Conservation (phyloP, 1,140 invertebrate genomes). For the Drosophila truncata region DNA sequence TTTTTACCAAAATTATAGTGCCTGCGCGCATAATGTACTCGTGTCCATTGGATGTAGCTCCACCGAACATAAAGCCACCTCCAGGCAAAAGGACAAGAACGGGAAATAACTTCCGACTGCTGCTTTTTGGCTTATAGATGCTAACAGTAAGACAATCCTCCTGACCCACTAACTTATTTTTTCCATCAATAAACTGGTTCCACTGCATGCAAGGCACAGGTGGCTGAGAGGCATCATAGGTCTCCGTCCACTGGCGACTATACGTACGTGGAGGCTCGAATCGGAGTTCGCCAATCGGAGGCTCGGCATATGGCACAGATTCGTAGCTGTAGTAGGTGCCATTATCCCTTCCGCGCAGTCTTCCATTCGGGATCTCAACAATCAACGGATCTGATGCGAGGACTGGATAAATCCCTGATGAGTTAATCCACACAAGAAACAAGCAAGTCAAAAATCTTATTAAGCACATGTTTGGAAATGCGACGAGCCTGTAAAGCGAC, state of each 20-base stretch:
- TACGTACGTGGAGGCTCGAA: constrained; percentile 74
- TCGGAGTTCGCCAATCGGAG: constrained; percentile 85
- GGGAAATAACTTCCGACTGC: constrained; percentile 52
- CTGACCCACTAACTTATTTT: constrained; percentile 44
- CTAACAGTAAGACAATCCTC: constrained; percentile 85
- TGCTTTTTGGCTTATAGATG: constrained; percentile 74
- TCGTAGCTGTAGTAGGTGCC: constrained; percentile 85
- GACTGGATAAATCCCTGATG: not conserved
- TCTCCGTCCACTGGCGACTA: constrained; percentile 32
- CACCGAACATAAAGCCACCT: constrained; percentile 86
- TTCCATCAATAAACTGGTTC: constrained; percentile 43
- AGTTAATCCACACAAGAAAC: not conserved
- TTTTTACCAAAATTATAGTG: constrained; percentile 87
- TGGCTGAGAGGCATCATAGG: constrained; percentile 43
- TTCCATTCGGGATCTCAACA: constrained; percentile 62
- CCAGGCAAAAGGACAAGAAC: constrained; percentile 86
- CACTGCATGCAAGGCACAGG: constrained; percentile 57
- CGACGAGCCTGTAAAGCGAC: not conserved
- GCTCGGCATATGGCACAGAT: constrained; percentile 86
- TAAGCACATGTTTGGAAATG: not conserved
- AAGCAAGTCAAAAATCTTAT: not conserved
- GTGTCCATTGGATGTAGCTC: constrained; percentile 85
- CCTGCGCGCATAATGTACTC: constrained; percentile 87
- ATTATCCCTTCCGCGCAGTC: constrained; percentile 86
- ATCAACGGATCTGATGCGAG: constrained; percentile 1